phyloP scores from a whole-genome alignment of 23 tunicate genomes.

The Phallusia fumigata region DNA sequence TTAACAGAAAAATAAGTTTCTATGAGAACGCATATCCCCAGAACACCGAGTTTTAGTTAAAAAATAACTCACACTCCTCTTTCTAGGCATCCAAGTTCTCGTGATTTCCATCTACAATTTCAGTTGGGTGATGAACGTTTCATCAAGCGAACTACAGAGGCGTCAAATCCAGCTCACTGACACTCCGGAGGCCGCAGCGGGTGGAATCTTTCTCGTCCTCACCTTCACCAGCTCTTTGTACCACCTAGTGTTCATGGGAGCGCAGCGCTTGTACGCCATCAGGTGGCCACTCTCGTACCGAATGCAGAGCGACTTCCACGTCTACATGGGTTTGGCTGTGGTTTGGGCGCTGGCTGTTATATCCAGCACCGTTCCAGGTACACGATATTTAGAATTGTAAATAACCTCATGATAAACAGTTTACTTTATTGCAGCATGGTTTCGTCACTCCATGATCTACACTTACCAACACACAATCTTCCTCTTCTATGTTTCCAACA shows the following conservation, averaged over 20 bases:
- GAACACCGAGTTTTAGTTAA: not conserved
- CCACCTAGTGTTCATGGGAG: slow-evolving; percentile 32
- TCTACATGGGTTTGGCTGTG: not conserved
- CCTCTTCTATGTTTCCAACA: not conserved
- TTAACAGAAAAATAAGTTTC: not conserved
- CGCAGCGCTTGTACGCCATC: slow-evolving; percentile 35
- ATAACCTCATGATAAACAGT: not conserved
- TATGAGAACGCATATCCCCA: not conserved
- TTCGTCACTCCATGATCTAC: not conserved
- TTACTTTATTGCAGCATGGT: not conserved
- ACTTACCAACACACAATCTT: not conserved
- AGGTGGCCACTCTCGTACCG: slow-evolving; percentile 19
- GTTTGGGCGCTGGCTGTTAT: not conserved
- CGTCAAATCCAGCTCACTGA: not conserved
- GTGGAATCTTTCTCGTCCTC: slow-evolving; percentile 41
- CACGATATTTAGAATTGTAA: too few species aligned
- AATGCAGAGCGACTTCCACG: not conserved
- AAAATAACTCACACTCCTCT: not conserved
- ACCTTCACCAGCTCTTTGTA: slow-evolving; percentile 36
- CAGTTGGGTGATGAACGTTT: slow-evolving; percentile 10
- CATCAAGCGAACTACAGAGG: slow-evolving; percentile 11
- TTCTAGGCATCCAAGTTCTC: slow-evolving; percentile 20
- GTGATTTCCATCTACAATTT: slow-evolving; percentile 17
- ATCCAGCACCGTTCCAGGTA: not conserved
- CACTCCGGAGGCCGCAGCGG: slow-evolving; percentile 12